Percentiles rank a stretch among this genome's conserved stretches.
Evolutionary conservation across 2,113 vertebrate species (phyloP).

Genomic region (Miniopterus natalensis): DNA sequence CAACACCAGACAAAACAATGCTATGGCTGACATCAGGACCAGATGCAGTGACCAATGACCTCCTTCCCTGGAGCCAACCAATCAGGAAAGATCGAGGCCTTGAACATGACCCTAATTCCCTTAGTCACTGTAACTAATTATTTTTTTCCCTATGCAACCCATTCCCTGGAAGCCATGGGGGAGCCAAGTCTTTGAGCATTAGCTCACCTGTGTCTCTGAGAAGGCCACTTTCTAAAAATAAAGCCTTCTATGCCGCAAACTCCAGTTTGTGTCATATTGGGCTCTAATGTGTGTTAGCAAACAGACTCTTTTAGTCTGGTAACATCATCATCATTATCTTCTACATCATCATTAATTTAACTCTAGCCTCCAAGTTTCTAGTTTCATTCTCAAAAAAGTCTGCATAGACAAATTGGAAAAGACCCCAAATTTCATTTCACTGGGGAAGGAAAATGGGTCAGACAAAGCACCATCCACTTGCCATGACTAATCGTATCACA

Average conservation of each 20-base stretch:
- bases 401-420: not conserved
- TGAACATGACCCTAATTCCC: not conserved
- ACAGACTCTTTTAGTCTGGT: not conserved
- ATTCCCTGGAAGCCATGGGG: not conserved
- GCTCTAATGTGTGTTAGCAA: not conserved
- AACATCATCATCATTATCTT: not conserved
- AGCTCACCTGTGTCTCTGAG: not conserved
- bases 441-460: slow-evolving; percentile 34
- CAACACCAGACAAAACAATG: not conserved
- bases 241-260: not conserved
- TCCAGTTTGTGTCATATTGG: not conserved
- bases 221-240: not conserved
- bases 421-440: slow-evolving; percentile 8
- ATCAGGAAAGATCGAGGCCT: not conserved
- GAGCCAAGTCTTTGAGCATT: not conserved
- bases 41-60: not conserved
- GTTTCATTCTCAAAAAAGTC: not conserved
- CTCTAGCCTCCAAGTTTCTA: not conserved
- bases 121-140: not conserved
- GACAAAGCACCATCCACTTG: slow-evolving; percentile 23
- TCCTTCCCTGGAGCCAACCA: not conserved
- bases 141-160: not conserved
- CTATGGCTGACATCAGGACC: not conserved
- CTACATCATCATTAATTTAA: not conserved
- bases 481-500: not conserved